Base-by-base conservation (phyloP, 2,888 invertebrate species). In the Rhingia rostrata region DNA sequence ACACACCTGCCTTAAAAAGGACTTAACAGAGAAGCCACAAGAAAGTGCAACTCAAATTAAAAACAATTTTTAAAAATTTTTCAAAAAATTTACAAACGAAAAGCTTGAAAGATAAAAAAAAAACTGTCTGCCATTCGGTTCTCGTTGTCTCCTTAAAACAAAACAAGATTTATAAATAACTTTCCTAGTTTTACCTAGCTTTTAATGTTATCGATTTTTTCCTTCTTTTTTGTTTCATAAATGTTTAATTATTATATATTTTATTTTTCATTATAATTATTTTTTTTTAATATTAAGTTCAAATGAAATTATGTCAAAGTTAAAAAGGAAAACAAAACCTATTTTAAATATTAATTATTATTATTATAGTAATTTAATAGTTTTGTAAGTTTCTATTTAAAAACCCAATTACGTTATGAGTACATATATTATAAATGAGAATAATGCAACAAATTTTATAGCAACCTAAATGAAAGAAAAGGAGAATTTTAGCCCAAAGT, bases 381-480 rank as follows among this genome's bases (percentile, higher is more conserved):
- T 86, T 83, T 83, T 86, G 60, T 86, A 86, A 86, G 86, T 84
- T 84, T 84, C 84, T 84, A 84, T 84, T 84, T 80, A 84, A 49
- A 49, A 49, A 84, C 35, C 49, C 2, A 74, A 60, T 74, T 73
- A 69, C 73, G 67, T 73, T 83, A 83, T 74, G 72, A 78, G 78
- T 61, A 49, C 37, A n/a, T 45, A 32, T 61, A 22, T 14, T 22
- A 22, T 47, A 22, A 9, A 47, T 22, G 73, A 75, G 43, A 58
- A 75, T 70, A 64, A 81, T 81, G 74, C 81, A 82, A 72, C 72
- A 78, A 39, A 67, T 82, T 77, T 66, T 72, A 67, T 73, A 66
- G 53, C 73, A 69, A 79, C 53, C 41, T 58, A 54, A 56, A 66
- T 22, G 22, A 39, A 22, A 4, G 9, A 30, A 30, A 49, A 9